Base-by-base conservation (phyloP, 2,888 invertebrate species). In the Himalopsyche tibetana region DNA sequence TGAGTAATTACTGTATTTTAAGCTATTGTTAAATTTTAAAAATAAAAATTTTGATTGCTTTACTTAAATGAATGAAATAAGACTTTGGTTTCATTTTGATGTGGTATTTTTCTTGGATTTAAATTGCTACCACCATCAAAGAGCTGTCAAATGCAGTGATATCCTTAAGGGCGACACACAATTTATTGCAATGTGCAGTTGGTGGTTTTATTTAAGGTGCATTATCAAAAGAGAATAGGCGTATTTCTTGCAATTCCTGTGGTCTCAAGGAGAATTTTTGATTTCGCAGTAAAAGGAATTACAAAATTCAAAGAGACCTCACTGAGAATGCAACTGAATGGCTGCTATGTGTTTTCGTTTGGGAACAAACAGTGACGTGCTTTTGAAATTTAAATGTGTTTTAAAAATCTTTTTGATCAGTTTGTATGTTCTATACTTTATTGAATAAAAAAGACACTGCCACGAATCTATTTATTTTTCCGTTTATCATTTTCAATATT, bases 181-280 rank as follows among this genome's bases (percentile, higher is more conserved):
- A 36, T 74, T 74, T 38, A 74, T 36, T 36, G 12, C 12, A 38
- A 74, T 11, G 38, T 74, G 11, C 74, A 36, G 15, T 69, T 74
- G 12, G 36, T 74, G 36, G 36, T 36, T 74, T 38, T 36, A 74
- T 28, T 69, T 36, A 28, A 69, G 28, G 69, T 9, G 28, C 6
- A 69, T 74, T 74, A 36, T 74, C 74, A 38, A 74, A 74, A 74
- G 28, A 36, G 19, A 36, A 36, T 38, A 74, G 74, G 74, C 74
- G 74, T 74, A 74, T 74, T 74, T 74, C 74, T 74, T 74, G 74
- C 74, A 74, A 74, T 74, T 74, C 74, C 74, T 74, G 74, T 36
- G 28, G 74, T 74, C 74, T 74, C 74, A 74, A 74, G 74, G 74
- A 74, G 74, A 74, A 74, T 74, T 74, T 74, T 74, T 74, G 74